Percentiles rank a stretch among this genome's conserved stretches.
Evolutionary conservation across 2,113 vertebrate species (phyloP).

Genomic region (Passer montanus): DNA sequence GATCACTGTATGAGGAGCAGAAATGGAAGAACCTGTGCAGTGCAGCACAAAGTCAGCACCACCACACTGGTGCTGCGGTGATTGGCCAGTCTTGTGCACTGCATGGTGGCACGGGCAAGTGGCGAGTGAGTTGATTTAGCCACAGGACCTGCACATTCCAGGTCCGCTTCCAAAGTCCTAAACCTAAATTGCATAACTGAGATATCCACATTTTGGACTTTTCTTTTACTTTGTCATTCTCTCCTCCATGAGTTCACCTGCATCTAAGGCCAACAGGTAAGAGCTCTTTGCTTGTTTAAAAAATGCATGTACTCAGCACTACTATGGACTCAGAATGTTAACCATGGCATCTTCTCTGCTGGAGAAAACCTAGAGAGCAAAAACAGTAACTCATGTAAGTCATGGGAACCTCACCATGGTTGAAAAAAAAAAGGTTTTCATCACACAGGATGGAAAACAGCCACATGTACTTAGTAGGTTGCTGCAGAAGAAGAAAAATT

Average conservation of each 20-base stretch:
- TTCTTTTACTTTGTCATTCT: background rate
- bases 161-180: background rate
- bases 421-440: background rate
- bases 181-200: background rate
- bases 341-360: background rate
- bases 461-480: background rate
- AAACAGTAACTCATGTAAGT: accelerated
- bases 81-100: background rate
- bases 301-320: background rate
- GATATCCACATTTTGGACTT: background rate
- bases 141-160: background rate
- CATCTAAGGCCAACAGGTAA: background rate
- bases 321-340: background rate
- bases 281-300: background rate
- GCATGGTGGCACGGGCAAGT: background rate
- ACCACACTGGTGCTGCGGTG: background rate
- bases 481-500: background rate
- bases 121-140: background rate
- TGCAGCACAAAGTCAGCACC: background rate
- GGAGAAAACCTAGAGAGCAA: background rate
- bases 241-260: background rate
- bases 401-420: background rate
- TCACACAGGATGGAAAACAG: background rate
- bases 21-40: background rate
- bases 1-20: background rate